Conservation (phyloP, 2,797 vertebrate genomes). For the Lepilemur ruficaudatus region DNA sequence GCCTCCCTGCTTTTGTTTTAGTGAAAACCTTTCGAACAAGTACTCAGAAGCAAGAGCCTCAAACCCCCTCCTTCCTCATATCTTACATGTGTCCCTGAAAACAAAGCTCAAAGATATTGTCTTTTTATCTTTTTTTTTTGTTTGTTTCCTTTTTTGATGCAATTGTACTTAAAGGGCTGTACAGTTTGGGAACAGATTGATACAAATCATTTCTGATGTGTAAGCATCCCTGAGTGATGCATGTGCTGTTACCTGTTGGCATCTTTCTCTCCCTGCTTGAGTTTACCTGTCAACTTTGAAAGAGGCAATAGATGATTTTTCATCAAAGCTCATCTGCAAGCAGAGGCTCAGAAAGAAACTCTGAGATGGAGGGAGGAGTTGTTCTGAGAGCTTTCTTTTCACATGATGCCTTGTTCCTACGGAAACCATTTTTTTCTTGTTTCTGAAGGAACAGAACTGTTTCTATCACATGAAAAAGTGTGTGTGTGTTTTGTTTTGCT, state of each 20-base stretch:
- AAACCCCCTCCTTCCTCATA: not conserved
- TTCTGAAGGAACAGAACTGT: slow-evolving; percentile 44
- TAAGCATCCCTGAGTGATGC: slow-evolving; percentile 16
- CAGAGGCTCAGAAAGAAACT: slow-evolving; percentile 54
- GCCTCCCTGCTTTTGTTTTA: slow-evolving; percentile 55
- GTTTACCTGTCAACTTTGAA: slow-evolving; percentile 73
- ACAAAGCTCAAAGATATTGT: slow-evolving; percentile 29
- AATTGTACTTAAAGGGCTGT: not conserved
- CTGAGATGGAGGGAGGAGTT: slow-evolving; percentile 15
- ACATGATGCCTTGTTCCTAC: slow-evolving; percentile 68
- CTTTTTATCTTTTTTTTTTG: not conserved
- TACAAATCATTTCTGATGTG: slow-evolving; percentile 12
- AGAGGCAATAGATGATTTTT: slow-evolving; percentile 62
- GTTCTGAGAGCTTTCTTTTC: slow-evolving; percentile 41
- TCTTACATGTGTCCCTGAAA: not conserved
- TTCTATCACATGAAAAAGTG: slow-evolving; percentile 60
- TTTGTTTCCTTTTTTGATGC: not conserved
- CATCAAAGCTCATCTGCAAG: slow-evolving; percentile 58
- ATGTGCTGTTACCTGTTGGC: slow-evolving; percentile 29
- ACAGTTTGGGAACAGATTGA: slow-evolving; percentile 15
- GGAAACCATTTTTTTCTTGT: slow-evolving; percentile 65
- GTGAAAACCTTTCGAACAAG: slow-evolving; percentile 40
- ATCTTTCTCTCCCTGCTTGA: slow-evolving; percentile 41
- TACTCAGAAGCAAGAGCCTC: not conserved
- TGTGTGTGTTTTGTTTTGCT: not conserved